Percentiles rank a stretch among this genome's conserved stretches.
Conservation (phyloP, 1,140 invertebrate species). For the Lepidurus arcticus region DNA sequence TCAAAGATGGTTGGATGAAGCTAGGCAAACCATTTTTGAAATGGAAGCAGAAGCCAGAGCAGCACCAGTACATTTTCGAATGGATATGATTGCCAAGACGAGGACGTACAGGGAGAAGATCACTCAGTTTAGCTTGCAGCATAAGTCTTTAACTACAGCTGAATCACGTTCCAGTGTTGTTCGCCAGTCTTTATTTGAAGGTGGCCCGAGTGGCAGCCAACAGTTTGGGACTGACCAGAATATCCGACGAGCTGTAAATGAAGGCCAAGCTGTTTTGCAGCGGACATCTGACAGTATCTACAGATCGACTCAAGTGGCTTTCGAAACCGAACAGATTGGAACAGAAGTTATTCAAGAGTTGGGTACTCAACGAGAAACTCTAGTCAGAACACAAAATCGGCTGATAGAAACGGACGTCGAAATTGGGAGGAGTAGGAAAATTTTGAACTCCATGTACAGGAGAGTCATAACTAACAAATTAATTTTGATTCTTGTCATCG, state of each 20-base stretch:
- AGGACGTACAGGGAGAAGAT: background rate
- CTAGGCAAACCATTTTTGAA: conserved; percentile 39
- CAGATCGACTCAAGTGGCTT: conserved; percentile 63
- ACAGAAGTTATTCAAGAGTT: conserved; percentile 65
- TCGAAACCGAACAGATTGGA: conserved; percentile 71
- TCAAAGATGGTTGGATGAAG: conserved; percentile 44
- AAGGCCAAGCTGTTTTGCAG: conserved; percentile 55
- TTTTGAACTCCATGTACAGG: conserved; percentile 56
- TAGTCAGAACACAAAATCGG: conserved; percentile 55
- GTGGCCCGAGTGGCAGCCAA: background rate
- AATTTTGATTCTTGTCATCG: conserved; percentile 59
- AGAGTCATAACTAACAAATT: conserved; percentile 62
- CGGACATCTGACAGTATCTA: conserved; percentile 59
- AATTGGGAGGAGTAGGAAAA: conserved; percentile 52
- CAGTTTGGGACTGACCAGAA: conserved; percentile 31
- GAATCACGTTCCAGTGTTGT: conserved; percentile 34
- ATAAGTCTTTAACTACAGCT: conserved; percentile 36
- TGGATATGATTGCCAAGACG: conserved; percentile 32
- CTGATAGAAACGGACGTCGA: conserved; percentile 58
- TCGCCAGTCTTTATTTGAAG: conserved; percentile 35
- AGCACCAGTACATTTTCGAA: conserved; percentile 24
- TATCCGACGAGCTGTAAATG: conserved; percentile 48
- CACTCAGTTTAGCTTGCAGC: conserved; percentile 33
- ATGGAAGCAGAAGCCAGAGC: conserved; percentile 38
- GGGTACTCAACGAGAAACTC: conserved; percentile 56